Evolutionary conservation across 2,888 invertebrate species (phyloP).

Genomic region (Acleris holmiana): DNA sequence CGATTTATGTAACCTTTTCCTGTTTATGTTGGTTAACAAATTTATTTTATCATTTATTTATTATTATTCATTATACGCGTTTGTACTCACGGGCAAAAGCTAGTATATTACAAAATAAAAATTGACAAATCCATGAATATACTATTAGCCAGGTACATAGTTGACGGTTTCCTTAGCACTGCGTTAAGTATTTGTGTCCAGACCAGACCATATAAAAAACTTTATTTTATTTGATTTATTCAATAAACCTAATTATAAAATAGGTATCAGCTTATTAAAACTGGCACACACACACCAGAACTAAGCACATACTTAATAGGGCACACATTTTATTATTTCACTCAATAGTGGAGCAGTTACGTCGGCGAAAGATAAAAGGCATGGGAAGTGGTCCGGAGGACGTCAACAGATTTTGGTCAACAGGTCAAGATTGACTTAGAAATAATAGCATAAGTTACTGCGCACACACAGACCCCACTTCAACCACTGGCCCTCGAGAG

Average conservation of each 20-base stretch:
- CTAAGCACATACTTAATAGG: constrained; percentile 51
- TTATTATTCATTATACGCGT: too few relatives aligned
- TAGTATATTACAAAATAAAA: too few relatives aligned
- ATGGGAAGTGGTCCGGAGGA: constrained; percentile 54
- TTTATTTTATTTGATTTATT: too few relatives aligned
- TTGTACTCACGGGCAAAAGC: too few relatives aligned
- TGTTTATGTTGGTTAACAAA: too few relatives aligned
- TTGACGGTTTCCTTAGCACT: too few relatives aligned
- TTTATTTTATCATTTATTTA: too few relatives aligned
- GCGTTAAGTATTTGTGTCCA: too few relatives aligned
- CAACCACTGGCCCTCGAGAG: constrained; percentile 69
- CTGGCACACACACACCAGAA: constrained; percentile 46
- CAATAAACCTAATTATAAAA: background rate
- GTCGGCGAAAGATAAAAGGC: constrained; percentile 77
- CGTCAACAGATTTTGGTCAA: constrained; percentile 77
- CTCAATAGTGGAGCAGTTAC: constrained; percentile 59
- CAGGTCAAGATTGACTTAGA: constrained; percentile 75
- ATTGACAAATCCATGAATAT: too few relatives aligned
- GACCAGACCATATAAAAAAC: too few relatives aligned
- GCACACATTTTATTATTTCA: constrained; percentile 55
- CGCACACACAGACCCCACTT: constrained; percentile 74
- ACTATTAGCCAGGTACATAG: too few relatives aligned
- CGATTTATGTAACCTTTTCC: too few relatives aligned
- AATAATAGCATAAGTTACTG: constrained; percentile 82
- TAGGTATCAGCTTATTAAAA: constrained; percentile 33